Conservation (phyloP, 1,140 invertebrate genomes). For the Ceratoteleas bidentatus region DNA sequence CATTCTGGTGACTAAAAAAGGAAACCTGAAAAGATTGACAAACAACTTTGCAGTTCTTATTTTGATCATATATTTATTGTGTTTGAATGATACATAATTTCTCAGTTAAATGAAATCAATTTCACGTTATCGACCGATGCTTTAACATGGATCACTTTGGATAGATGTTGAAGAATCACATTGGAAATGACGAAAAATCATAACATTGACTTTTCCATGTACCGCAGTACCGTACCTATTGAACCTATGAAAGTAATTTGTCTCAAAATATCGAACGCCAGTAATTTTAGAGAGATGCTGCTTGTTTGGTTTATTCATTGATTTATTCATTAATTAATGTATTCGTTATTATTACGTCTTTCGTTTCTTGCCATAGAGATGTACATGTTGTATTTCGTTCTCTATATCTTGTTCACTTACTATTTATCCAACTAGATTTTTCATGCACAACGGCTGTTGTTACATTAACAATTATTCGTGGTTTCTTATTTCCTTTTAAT, state of each 20-base stretch:
- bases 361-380: constrained; percentile 74
- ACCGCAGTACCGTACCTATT: constrained; percentile 39
- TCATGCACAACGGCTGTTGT: constrained; percentile 75
- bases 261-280: constrained; percentile 57
- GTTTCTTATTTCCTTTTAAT: constrained; percentile 58
- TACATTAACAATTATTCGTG: constrained; percentile 71
- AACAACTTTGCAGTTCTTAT: neutral
- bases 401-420: constrained; percentile 70
- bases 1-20: neutral
- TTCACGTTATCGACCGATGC: constrained; percentile 28
- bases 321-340: too few species aligned
- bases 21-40: constrained; percentile 1
- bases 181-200: constrained; percentile 39
- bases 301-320: constrained; percentile 46
- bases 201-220: constrained; percentile 24
- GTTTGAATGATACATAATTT: constrained; percentile 60
- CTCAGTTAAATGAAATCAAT: constrained; percentile 47
- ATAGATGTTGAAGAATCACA: constrained; percentile 33
- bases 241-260: constrained; percentile 37
- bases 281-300: constrained; percentile 64
- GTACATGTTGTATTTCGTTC: constrained; percentile 72
- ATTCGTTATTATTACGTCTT: constrained; percentile 8
- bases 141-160: constrained; percentile 29
- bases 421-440: constrained; percentile 75
- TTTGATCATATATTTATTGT: constrained; percentile 62